These are phyloP conservation scores for Beroe forskalii DNA, from an alignment of 37 sponge, comb jelly and placozoan genomes.

Conservation along the genomic window DNA sequence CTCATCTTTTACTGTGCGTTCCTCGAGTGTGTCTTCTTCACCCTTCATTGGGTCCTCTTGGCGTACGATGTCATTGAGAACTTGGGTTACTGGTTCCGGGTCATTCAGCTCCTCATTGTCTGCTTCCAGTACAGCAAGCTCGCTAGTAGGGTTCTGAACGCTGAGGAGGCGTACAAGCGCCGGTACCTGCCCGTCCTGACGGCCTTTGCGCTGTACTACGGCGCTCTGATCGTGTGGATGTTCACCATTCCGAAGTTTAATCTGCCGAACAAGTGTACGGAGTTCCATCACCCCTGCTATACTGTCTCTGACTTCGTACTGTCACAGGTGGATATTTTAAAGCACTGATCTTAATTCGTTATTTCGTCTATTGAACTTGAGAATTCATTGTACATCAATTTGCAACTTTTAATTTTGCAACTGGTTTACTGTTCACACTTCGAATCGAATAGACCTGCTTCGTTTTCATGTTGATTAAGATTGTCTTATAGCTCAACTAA, in stretches of 20 bases:
- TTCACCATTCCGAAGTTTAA: background rate
- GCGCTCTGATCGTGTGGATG: slow-evolving; percentile 32
- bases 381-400: too few relatives aligned
- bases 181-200: background rate
- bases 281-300: slow-evolving; percentile 38
- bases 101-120: slow-evolving; percentile 40
- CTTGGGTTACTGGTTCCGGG: slow-evolving; percentile 62
- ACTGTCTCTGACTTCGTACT: slow-evolving; percentile 36
- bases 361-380: too few relatives aligned
- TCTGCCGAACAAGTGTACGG: slow-evolving; percentile 43
- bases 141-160: slow-evolving; percentile 54
- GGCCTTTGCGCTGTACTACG: slow-evolving; percentile 37
- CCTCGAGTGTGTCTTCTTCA: slow-evolving; percentile 45
- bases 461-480: too few relatives aligned
- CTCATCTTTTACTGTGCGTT: slow-evolving; percentile 56
- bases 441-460: too few relatives aligned
- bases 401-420: too few relatives aligned
- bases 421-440: too few relatives aligned
- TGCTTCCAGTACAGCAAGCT: slow-evolving; percentile 51
- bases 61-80: slow-evolving; percentile 35
- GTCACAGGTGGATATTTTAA: slow-evolving; percentile 45
- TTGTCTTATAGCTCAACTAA: too few relatives aligned
- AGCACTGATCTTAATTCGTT: background rate
- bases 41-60: slow-evolving; percentile 34
- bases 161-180: slow-evolving; percentile 36